Conservation (phyloP, 1,140 invertebrate genomes). For the Pseudomyrmex cubaensis region DNA sequence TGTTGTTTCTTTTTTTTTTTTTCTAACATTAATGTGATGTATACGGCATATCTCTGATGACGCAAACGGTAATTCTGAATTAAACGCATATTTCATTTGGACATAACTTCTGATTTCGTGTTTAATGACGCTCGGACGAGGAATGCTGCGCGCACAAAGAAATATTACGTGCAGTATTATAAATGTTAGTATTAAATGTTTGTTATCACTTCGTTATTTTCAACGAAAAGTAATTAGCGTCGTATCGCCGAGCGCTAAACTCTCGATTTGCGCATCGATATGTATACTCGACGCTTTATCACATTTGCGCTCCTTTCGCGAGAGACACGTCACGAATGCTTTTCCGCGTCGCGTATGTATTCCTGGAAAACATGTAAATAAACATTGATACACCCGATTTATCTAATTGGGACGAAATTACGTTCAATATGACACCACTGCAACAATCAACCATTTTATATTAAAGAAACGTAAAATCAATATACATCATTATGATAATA, state of each 20-base stretch:
- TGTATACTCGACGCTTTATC: constrained; percentile 22
- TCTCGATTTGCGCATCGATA: constrained; percentile 24
- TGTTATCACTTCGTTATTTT: constrained; percentile 59
- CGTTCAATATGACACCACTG: constrained; percentile 19
- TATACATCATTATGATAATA: constrained; percentile 46
- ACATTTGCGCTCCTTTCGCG: constrained; percentile 46
- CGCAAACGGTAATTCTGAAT: constrained; percentile 34
- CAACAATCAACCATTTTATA: constrained; percentile 42
- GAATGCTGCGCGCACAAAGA: constrained; percentile 45
- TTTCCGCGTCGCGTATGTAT: not conserved
- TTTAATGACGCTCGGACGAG: constrained; percentile 35
- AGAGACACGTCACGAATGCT: constrained; percentile 7
- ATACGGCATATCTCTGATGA: constrained; percentile 17
- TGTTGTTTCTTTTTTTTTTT: not conserved
- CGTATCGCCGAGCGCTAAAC: not conserved
- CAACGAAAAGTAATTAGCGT: constrained; percentile 53
- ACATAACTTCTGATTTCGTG: constrained; percentile 41
- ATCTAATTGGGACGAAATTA: constrained; percentile 52
- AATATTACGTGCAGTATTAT: constrained; percentile 45
- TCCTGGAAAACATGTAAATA: constrained; percentile 50
- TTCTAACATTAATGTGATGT: constrained; percentile 23
- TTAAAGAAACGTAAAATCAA: constrained; percentile 51
- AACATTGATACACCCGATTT: constrained; percentile 57
- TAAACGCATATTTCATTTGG: constrained; percentile 54
- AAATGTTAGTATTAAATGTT: constrained; percentile 58